Base-by-base conservation (phyloP, 2,797 vertebrate genomes). In the Gymnothorax javanicus region DNA sequence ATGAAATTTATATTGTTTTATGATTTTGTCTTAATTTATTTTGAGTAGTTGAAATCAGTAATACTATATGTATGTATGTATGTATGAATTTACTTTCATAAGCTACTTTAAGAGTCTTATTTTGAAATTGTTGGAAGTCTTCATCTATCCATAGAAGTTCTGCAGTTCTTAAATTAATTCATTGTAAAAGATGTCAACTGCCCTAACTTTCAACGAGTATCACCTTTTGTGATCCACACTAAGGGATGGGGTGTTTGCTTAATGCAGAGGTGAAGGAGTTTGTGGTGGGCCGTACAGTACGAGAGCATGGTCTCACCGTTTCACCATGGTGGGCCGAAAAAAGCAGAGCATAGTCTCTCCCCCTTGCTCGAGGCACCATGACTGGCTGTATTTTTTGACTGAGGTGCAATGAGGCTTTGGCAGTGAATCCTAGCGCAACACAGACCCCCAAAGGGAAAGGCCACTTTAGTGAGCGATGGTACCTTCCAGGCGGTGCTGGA, bases 371-470 rank as follows among this genome's bases (percentile, higher is more conserved):
- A 57, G 92, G 90, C 90, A 89, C 85, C 93, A 85, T 88, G 91
- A 92, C 50, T 92, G 93, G 89, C 91, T 87, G 87, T 94, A 95
- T 95, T 94, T 96, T 94, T 95, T 94, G 92, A 92, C 89, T 86
- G 90, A 87, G 54, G 87, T 82, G 64, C 23, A 83, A 89, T 89
- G 90, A 91, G 91, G 87, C 90, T 90, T 89, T 91, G 90, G 86
- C 91, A 87, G 88, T 86, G 13, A 90, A 92, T 92, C 89, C 89
- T 87, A 79, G 79, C 83, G 89, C 90, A 73, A 60, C 90, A 15
- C 88, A 81, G 89, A 84, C 92, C 92, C 92, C 87, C 58, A 88
- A 91, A 93, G 92, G 92, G 94, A 89, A 64, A 87, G 52, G 54
- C 87, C 60, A 88, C 85, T 84, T 92, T 89, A 87, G 87, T 93